Base-by-base conservation (phyloP, 1,140 invertebrate species). In the Pantala flavescens region DNA sequence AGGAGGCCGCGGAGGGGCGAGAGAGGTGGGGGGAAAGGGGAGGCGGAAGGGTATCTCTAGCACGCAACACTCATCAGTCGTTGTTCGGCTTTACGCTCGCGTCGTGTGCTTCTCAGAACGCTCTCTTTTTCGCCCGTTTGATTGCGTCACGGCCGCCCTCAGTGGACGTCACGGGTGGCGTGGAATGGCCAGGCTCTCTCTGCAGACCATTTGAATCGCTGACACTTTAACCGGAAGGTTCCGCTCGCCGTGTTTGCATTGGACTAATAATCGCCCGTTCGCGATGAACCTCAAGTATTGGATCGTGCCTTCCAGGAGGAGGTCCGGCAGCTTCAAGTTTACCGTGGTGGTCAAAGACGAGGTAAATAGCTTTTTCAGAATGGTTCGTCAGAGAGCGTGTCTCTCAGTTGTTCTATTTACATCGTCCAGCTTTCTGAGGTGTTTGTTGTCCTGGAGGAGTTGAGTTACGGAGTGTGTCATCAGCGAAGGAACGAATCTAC, bases 281-380 rank as follows among this genome's bases (percentile, higher is more conserved):
- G n/a, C 14, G n/a, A 63, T 63, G 49, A 63, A 63, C n/a, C 49
- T 63, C 49, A 63, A 63, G n/a, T 63, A 63, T 63, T 63, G 49
- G 49, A 63, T 63, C 49, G 49, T 63, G 5, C 49, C 49, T 63
- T 63, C 49, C 49, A 63, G 49, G 49, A 63, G 49, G 49, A 63
- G 49, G 49, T 63, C 49, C 12, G 49, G 49, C n/a, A 63, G 49
- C 12, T 63, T 63, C 49, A 63, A 63, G 49, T 63, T 63, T 14
- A 63, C 49, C 12, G 49, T 63, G 16, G 49, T 63, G 16, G 12
- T 63, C n/a, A 63, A 63, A 21, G 49, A 63, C n/a, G 49, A 63
- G 49, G 49, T 63, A 63, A 63, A 21, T 9, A n/a, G 28, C 2
- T 36, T 36, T 36, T 36, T 9, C 28, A 9, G 9, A 36, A 36